Evolutionary conservation across 2,888 invertebrate species (phyloP).

Genomic region (Dasypogon diadema): DNA sequence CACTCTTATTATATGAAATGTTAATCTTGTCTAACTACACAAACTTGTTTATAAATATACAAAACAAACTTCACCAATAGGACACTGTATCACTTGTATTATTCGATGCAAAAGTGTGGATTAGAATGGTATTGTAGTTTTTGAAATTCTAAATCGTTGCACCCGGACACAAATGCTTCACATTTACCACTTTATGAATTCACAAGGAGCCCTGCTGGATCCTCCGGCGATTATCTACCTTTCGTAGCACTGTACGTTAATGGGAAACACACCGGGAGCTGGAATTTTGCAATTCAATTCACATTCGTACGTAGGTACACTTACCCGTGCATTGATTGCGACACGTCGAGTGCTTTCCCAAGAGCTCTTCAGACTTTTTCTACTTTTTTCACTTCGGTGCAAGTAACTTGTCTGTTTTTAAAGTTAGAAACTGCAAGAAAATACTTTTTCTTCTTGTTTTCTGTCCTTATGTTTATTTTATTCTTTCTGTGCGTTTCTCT

Average conservation of each 20-base stretch:
- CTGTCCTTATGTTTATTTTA: not conserved
- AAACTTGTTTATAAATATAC: not conserved
- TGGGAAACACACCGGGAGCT: not conserved
- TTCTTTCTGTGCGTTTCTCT: slow-evolving; percentile 15
- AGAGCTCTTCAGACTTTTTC: slow-evolving; percentile 20
- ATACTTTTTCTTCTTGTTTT: not conserved
- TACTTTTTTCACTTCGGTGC: not conserved
- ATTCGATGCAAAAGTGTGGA: too few relatives aligned
- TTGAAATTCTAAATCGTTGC: not conserved
- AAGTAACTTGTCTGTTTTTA: slow-evolving; percentile 17
- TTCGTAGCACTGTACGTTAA: not conserved
- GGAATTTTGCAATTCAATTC: slow-evolving; percentile 29
- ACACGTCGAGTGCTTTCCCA: not conserved
- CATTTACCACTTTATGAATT: not conserved
- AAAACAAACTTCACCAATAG: not conserved
- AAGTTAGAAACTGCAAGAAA: not conserved
- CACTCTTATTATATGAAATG: too few relatives aligned
- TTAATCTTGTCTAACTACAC: not conserved
- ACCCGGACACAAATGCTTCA: slow-evolving; percentile 17
- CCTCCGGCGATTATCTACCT: slow-evolving; percentile 4
- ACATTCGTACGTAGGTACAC: slow-evolving; percentile 1
- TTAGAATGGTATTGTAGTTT: too few relatives aligned
- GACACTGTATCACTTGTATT: too few relatives aligned
- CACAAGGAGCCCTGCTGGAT: not conserved
- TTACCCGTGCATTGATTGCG: slow-evolving; percentile 8